Evolutionary conservation across 2,888 invertebrate genomes (phyloP), one percentile per base, ranked within the genome.

Genomic region (Chorisops tibialis): DNA sequence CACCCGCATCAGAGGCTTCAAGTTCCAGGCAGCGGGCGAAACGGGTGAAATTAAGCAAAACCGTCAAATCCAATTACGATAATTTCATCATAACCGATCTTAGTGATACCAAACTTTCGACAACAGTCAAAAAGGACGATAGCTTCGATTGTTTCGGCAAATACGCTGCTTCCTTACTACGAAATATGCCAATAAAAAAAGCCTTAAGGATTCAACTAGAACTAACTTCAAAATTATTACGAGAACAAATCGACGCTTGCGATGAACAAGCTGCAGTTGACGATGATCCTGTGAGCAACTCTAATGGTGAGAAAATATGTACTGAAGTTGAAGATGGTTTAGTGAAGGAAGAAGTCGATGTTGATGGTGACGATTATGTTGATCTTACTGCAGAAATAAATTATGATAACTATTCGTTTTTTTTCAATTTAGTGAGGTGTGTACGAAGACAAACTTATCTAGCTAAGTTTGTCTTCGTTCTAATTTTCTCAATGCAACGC

Each of bases 341-440:
- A 19, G 51, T 51, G 14, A 51, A 51, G 11, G 38, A 51, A 4
- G 51, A 38, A 37, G 38, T 19, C 21, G 38, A 12, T 11, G 18
- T 38, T 11, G 19, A 51, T 37, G 51, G 38, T n/a, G 30, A 30
- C 7, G 30, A 30, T 21, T 54, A 18, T 54, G 52, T 54, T 22
- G 52, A 54, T 54, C n/a, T 54, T 22, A 54, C 52, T 6, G 39
- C 7, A 16, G 52, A 54, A 54, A 38, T 54, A 54, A 54, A 54
- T 54, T 19, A 54, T 54, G 52, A 39, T n/a, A 54, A 41, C 22
- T 54, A 41, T 3, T 22, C 5, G 5, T 51, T 12, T 38, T 18
- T 50, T 30, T 50, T 50, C 35, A 30, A 14, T 24, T 50, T 35
- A 30, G n/a, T n/a, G n/a, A n/a, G n/a, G n/a, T n/a, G n/a, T n/a